Evolutionary conservation across 1,140 invertebrate genomes (phyloP), one percentile per base, ranked within the genome.

Genomic region (Pseudomyrmex cubaensis): DNA sequence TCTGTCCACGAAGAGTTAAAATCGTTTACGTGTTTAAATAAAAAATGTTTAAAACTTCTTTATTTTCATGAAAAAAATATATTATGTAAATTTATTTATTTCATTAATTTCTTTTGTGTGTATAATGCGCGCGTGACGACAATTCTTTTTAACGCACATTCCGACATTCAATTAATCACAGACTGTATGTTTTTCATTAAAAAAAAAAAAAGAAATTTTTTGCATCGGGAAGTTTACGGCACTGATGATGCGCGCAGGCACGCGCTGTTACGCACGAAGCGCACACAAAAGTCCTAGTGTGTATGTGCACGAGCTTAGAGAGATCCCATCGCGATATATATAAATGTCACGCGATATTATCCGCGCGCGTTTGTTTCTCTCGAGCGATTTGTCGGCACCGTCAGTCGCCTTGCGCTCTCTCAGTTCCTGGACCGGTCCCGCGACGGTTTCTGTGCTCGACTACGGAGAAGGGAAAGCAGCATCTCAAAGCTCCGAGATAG

Each of bases 231-330:
- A 50, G n/a, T 57, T 54, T 22, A 66, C 69, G 46, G 62, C 54
- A 35, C 48, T 75, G 61, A 61, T 4, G 20, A 61, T 22, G 22
- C 50, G 64, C 35, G 3, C 35, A 35, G 62, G 12, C 50, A 44
- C 15, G 50, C 62, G 69, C 35, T 48, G 57, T 73, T 72, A 70
- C 69, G 57, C 82, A 63, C 52, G 52, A 66, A 20, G 13, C 67
- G n/a, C 44, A 44, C 22, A 13, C 10, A n/a, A 56, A 15, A 56
- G 64, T 61, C 74, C 35, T 35, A 7, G 50, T 82, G 15, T 52
- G 25, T 87, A 83, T 89, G 92, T 93, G 92, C 73, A 56, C 63
- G 70, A 70, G 75, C 74, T 90, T 86, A 85, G 76, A 86, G 84
- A 86, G 77, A 82, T 76, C 64, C 62, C 67, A 80, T 54, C 77